These are phyloP conservation scores for Scrobipalpa costella DNA, from an alignment of 2,888 invertebrate species.

Conservation along the genomic window DNA sequence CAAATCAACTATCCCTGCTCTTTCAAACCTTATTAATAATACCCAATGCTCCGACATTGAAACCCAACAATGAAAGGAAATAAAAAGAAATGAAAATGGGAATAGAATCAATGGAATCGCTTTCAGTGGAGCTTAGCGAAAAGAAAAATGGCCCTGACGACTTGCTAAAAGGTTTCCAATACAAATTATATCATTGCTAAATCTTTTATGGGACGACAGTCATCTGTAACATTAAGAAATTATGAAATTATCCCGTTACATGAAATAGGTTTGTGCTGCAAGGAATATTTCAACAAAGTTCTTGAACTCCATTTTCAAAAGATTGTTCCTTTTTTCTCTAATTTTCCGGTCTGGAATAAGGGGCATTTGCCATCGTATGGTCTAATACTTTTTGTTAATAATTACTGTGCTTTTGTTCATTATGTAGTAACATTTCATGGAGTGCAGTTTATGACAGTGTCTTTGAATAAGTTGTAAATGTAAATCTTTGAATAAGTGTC, in stretches of 20 bases:
- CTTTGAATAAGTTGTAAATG: no score
- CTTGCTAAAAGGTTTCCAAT: constrained; percentile 34
- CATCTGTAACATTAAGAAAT: constrained; percentile 72
- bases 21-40: constrained; percentile 17
- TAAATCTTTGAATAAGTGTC: no score
- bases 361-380: no score
- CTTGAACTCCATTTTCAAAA: neutral
- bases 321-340: neutral
- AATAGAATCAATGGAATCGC: constrained; percentile 36
- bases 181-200: constrained; percentile 23
- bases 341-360: neutral
- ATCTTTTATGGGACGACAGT: constrained; percentile 39
- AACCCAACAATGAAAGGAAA: constrained; percentile 38
- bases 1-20: no score
- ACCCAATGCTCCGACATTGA: constrained; percentile 52
- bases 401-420: no score
- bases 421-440: no score
- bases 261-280: constrained; percentile 20
- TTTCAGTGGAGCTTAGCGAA: constrained; percentile 37
- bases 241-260: constrained; percentile 52
- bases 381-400: no score
- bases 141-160: constrained; percentile 33
- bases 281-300: neutral
- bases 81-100: constrained; percentile 30
- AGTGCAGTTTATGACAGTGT: no score